Base-by-base conservation (phyloP, 2,113 vertebrate genomes). In the Limanda limanda region DNA sequence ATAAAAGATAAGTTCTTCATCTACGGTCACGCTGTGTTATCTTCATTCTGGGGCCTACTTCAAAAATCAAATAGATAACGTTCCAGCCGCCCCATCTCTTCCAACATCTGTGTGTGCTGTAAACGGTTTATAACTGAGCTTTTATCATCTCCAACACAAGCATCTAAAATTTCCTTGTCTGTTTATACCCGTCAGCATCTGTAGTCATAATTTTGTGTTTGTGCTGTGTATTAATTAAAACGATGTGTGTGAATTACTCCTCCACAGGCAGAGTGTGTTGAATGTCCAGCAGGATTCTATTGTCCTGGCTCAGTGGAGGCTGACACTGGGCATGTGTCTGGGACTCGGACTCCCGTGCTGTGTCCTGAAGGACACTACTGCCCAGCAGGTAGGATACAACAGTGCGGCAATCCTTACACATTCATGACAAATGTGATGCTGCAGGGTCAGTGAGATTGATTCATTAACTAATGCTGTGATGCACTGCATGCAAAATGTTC, bases 201-300 rank as follows among this genome's bases (percentile, higher is more conserved):
- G 78, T 64, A 31, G 55, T 63, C 60, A 65, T 63, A 23, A 63
- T 66, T 78, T 55, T 66, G 58, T 58, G 12, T 82, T 57, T 65
- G 40, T 35, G 10, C 66, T 47, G 27, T 72, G 66, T 56, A 67
- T 24, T 54, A 10, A 54, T 21, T 21, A 60, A 57, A 24, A 61
- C 37, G 20, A 24, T 60, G 14, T 70, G 23, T 14, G 15, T 64
- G 14, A 69, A 76, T 83, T 84, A 5, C 35, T 27, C 65, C 59
- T 81, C 65, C 58, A 67, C 82, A 95, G 94, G 87, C 81, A 42
- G 86, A 91, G 66, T 95, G 94, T 89, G 45, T 86, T 14, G 83
- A 93, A 45, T 99, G 97, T 76, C 95, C 95, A 27, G 90, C 92
- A 61, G 95, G 95, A 42, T 94, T 90, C 92, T 95, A 91, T 83